phyloP scores from a whole-genome alignment of 1,140 invertebrate genomes.

The Heterodera carotae region DNA sequence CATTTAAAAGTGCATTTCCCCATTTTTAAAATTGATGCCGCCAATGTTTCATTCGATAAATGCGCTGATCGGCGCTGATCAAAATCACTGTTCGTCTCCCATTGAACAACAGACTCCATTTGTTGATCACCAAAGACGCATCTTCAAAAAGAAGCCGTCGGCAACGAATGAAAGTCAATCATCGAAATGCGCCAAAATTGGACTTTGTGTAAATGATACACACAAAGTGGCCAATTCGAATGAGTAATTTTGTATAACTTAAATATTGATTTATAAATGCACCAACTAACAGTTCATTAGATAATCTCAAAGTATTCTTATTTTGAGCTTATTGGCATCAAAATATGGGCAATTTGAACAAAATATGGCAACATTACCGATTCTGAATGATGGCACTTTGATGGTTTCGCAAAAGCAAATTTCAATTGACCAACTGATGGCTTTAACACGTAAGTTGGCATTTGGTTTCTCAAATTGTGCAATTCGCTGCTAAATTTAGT shows the following conservation, averaged over 20 bases:
- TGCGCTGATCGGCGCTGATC: neutral
- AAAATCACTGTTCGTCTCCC: neutral
- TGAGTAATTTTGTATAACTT: neutral
- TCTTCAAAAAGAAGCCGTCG: too few species aligned
- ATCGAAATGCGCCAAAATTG: neutral
- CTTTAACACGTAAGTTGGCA: neutral
- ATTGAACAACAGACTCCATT: neutral
- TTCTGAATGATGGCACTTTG: neutral
- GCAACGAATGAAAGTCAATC: neutral
- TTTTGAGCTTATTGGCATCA: neutral
- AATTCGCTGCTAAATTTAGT: too few species aligned
- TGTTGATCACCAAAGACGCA: neutral
- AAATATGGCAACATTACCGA: neutral
- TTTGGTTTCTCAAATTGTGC: too few species aligned
- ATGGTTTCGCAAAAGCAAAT: neutral
- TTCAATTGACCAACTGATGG: slow-evolving; percentile 5
- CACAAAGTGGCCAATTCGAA: neutral
- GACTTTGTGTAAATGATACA: neutral
- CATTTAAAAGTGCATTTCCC: too few species aligned
- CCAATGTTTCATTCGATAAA: slow-evolving; percentile 4
- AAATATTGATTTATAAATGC: too few species aligned
- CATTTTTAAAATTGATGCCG: neutral
- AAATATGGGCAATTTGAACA: neutral
- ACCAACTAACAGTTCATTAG: neutral
- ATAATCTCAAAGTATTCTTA: neutral